Base-by-base conservation (phyloP, 92 coral and sea anemone genomes). In the Siderastrea siderea region DNA sequence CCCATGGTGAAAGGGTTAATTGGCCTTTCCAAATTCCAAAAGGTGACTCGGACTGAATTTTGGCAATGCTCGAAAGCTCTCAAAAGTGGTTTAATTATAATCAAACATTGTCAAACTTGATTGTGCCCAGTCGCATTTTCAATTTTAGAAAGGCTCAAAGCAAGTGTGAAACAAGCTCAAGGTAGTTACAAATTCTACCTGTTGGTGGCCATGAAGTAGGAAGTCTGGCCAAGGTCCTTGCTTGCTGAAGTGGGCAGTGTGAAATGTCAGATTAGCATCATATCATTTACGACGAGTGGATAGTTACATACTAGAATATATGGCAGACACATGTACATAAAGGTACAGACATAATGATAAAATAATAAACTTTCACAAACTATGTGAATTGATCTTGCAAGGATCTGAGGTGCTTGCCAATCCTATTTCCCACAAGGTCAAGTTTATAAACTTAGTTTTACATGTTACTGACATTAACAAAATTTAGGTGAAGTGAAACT, bases 141-240 rank as follows among this genome's bases (percentile, higher is more conserved):
- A 48, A 48, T 62, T 61, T 64, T 60, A 3, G 49, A 67, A 77
- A 72, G 43, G 52, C 72, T 67, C 71, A 63, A 45, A 58, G 71
- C 57, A 58, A 67, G 55, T 58, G 48, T 57, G 77, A 45, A 47
- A 83, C 57, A 16, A 59, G 71, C 70, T 51, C 89, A 82, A 82
- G 81, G 92, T 88, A 52, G 73, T 45, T 8, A 26, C 38, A 71
- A 44, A 47, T 13, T 57, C 74, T 96, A 97, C 99, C 99, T 97
- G 98, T 97, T 97, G 38, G 99, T 97, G 48, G 99, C 99, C 99
- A 97, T 97, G 91, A 97, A 97, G 90, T 97, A 97, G 14, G 99
- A 97, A 47, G 99, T 97, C 89, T 97, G 99, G 72, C 98, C 98
- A 96, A 97, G 99, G 83, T 97, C 99, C 90, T 97, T 97, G 94